Base-by-base conservation (phyloP, 2,113 vertebrate genomes). In the Laterallus jamaicensis region DNA sequence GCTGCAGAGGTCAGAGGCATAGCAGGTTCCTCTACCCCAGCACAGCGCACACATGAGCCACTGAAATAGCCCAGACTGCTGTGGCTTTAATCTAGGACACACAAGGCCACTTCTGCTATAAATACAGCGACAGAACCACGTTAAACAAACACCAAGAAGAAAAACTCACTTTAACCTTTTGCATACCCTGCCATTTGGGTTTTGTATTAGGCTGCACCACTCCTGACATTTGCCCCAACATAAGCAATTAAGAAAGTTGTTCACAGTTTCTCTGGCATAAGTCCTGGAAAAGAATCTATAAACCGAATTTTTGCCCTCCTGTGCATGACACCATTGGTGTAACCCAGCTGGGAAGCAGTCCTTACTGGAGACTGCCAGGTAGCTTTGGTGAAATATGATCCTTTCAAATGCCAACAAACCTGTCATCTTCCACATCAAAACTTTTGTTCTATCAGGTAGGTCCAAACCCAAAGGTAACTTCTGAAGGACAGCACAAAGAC, bases 131-230 rank as follows among this genome's bases (percentile, higher is more conserved):
- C 10, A 32, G 79, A 90, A 95, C 56, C 90, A 95, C 84, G 82
- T 63, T 87, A 89, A 96, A 95, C 67, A 90, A 90, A 88, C 76
- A 86, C 11, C 82, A 95, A 87, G 88, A 85, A 85, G 88, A 89
- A 91, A 96, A 92, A 95, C 58, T 71, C 9, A 0, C 63, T 92
- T 88, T 93, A 93, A 95, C 85, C 91, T 89, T 59, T 69, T 37
- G 67, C 73, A 69, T 60, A 35, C 44, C n/a, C 68, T 83, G 60
- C 47, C 85, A 75, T 79, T 88, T 70, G 60, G 8, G 28, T 84
- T 88, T 63, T 83, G 68, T 60, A 63, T 88, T 47, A 63, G 67
- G 79, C 68, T 0, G 0, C 40, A 59, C 28, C 1, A 1, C 56
- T n/a, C 71, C 82, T 93, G 93, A 93, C 84, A 90, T 82, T 79